These are phyloP conservation scores for Syngnathus floridae DNA, from an alignment of 2,113 vertebrate species.

Conservation along the genomic window DNA sequence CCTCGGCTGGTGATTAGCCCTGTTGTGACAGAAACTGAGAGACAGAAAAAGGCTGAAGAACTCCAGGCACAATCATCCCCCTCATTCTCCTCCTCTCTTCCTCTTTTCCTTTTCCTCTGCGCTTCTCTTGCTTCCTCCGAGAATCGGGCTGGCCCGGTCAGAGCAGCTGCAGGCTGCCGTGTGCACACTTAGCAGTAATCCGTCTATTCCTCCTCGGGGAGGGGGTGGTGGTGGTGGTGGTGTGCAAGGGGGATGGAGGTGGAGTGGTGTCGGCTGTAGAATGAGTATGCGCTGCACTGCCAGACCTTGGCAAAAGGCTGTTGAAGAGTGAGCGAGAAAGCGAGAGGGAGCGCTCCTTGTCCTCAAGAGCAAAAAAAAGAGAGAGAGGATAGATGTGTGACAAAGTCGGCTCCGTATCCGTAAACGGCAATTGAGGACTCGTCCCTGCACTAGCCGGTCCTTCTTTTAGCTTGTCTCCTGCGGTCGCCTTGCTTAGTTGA, in stretches of 20 bases:
- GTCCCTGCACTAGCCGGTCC: slow-evolving; percentile 39
- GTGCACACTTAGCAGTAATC: slow-evolving; percentile 80
- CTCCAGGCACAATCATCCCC: slow-evolving; percentile 70
- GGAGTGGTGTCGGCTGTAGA: slow-evolving; percentile 47
- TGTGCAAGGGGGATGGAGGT: slow-evolving; percentile 43
- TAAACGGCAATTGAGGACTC: slow-evolving; percentile 49
- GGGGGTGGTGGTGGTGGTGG: slow-evolving; percentile 50
- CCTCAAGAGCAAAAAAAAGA: slow-evolving; percentile 55
- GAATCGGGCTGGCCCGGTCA: slow-evolving; percentile 72
- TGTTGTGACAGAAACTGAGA: slow-evolving; percentile 69
- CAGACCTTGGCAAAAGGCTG: slow-evolving; percentile 63
- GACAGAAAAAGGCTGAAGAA: slow-evolving; percentile 71
- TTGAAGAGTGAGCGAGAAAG: slow-evolving; percentile 33
- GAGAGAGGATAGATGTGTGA: slow-evolving; percentile 34
- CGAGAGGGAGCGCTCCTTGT: slow-evolving; percentile 50
- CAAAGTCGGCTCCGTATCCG: slow-evolving; percentile 51
- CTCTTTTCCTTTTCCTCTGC: slow-evolving; percentile 35
- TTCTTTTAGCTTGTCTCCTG: slow-evolving; percentile 49
- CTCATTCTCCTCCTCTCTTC: slow-evolving; percentile 35
- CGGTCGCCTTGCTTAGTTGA: slow-evolving; percentile 49
- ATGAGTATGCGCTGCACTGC: slow-evolving; percentile 64
- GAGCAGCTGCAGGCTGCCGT: slow-evolving; percentile 78
- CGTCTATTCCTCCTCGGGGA: slow-evolving; percentile 75
- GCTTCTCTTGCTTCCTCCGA: slow-evolving; percentile 65
- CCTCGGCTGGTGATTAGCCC: slow-evolving; percentile 67